Conservation (phyloP, 2,797 vertebrate genomes). For the Pseudochirops corinnae region DNA sequence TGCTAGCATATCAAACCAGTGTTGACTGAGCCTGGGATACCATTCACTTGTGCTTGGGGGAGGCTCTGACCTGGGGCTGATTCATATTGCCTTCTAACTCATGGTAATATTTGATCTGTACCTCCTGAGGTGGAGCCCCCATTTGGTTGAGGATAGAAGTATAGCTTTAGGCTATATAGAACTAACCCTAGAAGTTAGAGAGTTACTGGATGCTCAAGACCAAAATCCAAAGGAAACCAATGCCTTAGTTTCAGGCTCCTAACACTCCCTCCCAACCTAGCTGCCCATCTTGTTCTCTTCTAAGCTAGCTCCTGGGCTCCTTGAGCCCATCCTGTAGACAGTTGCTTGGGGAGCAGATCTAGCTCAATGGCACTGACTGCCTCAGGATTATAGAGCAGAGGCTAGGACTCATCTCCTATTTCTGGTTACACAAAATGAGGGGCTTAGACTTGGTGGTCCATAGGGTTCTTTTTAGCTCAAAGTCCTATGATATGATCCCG, state of each 20-base stretch:
- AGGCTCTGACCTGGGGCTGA: background rate
- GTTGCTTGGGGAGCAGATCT: background rate
- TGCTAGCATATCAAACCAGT: slow-evolving; percentile 36
- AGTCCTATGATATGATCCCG: background rate
- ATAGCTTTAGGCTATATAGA: background rate
- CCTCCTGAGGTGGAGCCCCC: background rate
- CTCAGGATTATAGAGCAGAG: background rate
- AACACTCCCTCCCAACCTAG: no score
- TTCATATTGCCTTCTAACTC: background rate
- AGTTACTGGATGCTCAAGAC: background rate
- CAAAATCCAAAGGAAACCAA: background rate
- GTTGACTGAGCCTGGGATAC: slow-evolving; percentile 33
- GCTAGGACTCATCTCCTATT: background rate
- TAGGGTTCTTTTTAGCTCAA: background rate
- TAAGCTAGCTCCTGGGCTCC: background rate
- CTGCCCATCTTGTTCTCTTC: background rate
- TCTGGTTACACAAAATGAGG: background rate
- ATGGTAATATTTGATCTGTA: background rate
- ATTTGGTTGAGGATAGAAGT: background rate
- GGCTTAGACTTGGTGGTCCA: background rate
- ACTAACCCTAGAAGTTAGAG: background rate
- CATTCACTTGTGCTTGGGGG: background rate
- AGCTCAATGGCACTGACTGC: background rate
- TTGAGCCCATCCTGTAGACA: slow-evolving; percentile 3
- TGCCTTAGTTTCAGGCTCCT: background rate